phyloP scores from a whole-genome alignment of 2,888 invertebrate species.

The Drosophila niveifrons region DNA sequence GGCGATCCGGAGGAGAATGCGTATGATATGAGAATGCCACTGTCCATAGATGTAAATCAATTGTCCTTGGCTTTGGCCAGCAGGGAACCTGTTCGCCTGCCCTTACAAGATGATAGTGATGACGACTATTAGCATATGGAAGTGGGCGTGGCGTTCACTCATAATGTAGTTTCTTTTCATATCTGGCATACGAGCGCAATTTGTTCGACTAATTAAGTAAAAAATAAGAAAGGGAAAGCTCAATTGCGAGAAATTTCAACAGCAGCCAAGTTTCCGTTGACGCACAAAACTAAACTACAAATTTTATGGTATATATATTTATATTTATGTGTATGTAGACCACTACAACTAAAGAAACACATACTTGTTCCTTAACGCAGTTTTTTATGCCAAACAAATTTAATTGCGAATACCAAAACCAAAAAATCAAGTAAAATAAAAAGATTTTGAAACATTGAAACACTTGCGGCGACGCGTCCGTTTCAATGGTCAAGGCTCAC shows the following conservation, averaged over 20 bases:
- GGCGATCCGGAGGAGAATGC: conserved; percentile 55
- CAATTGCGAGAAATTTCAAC: conserved; percentile 60
- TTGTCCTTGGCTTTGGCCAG: conserved; percentile 18
- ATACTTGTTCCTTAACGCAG: conserved; percentile 46
- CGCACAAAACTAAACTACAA: conserved; percentile 66
- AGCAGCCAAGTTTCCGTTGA: conserved; percentile 74
- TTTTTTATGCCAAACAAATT: conserved; percentile 60
- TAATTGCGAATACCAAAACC: conserved; percentile 46
- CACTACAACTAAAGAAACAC: conserved; percentile 8
- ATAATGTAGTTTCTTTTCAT: background rate
- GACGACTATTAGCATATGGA: conserved; percentile 24
- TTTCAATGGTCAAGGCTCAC: conserved; percentile 71
- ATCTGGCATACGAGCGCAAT: conserved; percentile 11
- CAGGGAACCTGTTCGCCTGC: conserved; percentile 27
- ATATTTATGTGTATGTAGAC: conserved; percentile 7
- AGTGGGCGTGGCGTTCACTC: background rate
- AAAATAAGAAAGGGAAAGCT: conserved; percentile 22
- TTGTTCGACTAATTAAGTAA: conserved; percentile 56
- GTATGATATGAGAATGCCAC: conserved; percentile 59
- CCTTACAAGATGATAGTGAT: conserved; percentile 47
- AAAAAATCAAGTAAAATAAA: conserved; percentile 37
- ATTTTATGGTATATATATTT: conserved; percentile 25
- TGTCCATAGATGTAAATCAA: conserved; percentile 27
- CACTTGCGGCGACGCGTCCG: conserved; percentile 54
- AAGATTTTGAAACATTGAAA: conserved; percentile 50